phyloP scores from a whole-genome alignment of 2,888 invertebrate genomes.

The Idaea dimidiata region DNA sequence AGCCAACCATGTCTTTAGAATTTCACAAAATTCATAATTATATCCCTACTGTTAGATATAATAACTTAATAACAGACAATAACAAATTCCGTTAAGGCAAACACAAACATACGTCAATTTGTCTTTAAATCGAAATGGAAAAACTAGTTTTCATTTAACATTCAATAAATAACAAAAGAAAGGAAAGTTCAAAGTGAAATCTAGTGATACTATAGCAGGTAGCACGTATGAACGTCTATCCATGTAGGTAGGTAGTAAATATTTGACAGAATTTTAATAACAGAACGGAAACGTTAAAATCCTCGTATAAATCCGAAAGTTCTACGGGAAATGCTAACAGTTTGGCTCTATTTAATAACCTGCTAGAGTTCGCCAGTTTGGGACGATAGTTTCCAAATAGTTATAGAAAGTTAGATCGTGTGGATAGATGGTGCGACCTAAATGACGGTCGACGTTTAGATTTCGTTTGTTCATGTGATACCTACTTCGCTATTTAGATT shows the following conservation, averaged over 20 bases:
- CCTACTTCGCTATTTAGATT: too few relatives aligned
- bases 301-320: neutral
- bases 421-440: neutral
- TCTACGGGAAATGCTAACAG: neutral
- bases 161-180: too few relatives aligned
- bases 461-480: neutral
- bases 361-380: neutral
- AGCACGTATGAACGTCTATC: neutral
- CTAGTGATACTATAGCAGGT: too few relatives aligned
- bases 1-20: too few relatives aligned
- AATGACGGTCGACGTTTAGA: neutral
- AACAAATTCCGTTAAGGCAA: too few relatives aligned
- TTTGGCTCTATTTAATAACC: conserved; percentile 1
- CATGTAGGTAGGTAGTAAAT: neutral
- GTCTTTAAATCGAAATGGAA: too few relatives aligned
- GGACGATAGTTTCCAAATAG: neutral
- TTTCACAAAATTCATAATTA: too few relatives aligned
- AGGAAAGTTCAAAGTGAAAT: too few relatives aligned
- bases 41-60: too few relatives aligned
- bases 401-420: neutral
- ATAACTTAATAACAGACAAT: too few relatives aligned
- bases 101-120: too few relatives aligned
- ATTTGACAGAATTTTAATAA: neutral
- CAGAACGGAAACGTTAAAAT: neutral
- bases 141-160: too few relatives aligned